Percentiles rank a stretch among this genome's conserved stretches.
Evolutionary conservation across 2,888 invertebrate species (phyloP).

Genomic region (Noctuana brunneofusca): DNA sequence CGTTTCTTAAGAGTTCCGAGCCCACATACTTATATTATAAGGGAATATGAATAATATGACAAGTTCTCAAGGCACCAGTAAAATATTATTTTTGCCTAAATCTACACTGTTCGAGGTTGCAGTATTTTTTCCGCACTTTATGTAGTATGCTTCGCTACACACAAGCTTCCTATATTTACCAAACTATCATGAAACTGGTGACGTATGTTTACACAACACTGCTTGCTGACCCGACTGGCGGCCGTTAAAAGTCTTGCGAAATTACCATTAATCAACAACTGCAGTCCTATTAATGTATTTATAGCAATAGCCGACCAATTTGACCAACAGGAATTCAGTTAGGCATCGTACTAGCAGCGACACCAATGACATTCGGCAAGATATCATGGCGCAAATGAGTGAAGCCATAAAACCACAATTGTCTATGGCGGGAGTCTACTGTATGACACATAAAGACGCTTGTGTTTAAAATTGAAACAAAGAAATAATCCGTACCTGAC

Average conservation of each 20-base stretch:
- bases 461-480: not conserved
- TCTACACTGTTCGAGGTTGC: too few species aligned
- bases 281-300: slow-evolving; percentile 36
- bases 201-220: slow-evolving; percentile 43
- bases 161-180: slow-evolving; percentile 7
- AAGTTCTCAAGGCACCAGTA: too few species aligned
- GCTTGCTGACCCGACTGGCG: slow-evolving; percentile 42
- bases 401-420: slow-evolving; percentile 23
- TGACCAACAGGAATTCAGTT: slow-evolving; percentile 13
- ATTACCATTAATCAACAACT: slow-evolving; percentile 37
- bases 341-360: not conserved
- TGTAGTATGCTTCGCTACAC: not conserved
- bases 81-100: too few species aligned
- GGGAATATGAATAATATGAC: too few species aligned
- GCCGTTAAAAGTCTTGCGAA: slow-evolving; percentile 41
- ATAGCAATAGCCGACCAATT: slow-evolving; percentile 39
- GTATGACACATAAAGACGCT: not conserved
- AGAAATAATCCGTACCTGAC: not conserved
- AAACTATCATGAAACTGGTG: slow-evolving; percentile 2
- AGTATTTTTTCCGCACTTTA: too few species aligned
- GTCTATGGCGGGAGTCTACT: slow-evolving; percentile 5
- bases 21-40: too few species aligned
- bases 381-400: slow-evolving; percentile 9
- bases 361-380: not conserved
- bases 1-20: too few species aligned